phyloP scores from a whole-genome alignment of 2,888 invertebrate species.

The Plebejus anna region DNA sequence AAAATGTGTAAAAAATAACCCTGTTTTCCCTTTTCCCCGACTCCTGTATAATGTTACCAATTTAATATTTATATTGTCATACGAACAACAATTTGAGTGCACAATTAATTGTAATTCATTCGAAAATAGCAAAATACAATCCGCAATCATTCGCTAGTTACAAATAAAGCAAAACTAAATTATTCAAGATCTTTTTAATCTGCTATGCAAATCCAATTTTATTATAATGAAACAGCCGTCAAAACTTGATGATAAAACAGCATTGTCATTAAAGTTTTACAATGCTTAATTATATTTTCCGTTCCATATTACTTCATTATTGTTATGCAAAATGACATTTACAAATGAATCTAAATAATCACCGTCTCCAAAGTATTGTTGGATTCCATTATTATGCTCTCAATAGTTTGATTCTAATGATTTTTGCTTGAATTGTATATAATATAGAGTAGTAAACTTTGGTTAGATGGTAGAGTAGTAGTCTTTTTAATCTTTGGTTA shows the following conservation, averaged over 20 bases:
- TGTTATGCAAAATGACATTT: conserved; percentile 27
- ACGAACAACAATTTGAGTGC: background rate
- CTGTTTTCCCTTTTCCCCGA: too few relatives aligned
- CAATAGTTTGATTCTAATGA: background rate
- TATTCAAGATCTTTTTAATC: conserved; percentile 25
- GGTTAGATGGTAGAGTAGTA: too few relatives aligned
- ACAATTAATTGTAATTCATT: conserved; percentile 16
- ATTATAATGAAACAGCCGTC: conserved; percentile 28
- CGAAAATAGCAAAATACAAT: conserved; percentile 12
- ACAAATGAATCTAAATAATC: conserved; percentile 18
- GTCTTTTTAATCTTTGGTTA: too few relatives aligned
- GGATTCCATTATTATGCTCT: conserved; percentile 1
- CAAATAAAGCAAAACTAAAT: conserved; percentile 27
- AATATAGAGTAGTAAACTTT: too few relatives aligned
- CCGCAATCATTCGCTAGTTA: conserved; percentile 15
- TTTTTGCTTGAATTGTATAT: too few relatives aligned
- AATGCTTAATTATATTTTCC: conserved; percentile 28
- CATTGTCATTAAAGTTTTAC: conserved; percentile 29
- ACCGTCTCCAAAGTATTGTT: conserved; percentile 12
- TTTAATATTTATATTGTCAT: background rate
- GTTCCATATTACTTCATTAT: conserved; percentile 22
- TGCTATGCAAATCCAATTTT: conserved; percentile 28
- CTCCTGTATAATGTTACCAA: background rate
- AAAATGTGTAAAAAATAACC: too few relatives aligned
- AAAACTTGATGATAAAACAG: conserved; percentile 24